Percentiles rank a stretch among this genome's conserved stretches.
Conservation (phyloP, 2,797 vertebrate species). For the Varecia variegata region DNA sequence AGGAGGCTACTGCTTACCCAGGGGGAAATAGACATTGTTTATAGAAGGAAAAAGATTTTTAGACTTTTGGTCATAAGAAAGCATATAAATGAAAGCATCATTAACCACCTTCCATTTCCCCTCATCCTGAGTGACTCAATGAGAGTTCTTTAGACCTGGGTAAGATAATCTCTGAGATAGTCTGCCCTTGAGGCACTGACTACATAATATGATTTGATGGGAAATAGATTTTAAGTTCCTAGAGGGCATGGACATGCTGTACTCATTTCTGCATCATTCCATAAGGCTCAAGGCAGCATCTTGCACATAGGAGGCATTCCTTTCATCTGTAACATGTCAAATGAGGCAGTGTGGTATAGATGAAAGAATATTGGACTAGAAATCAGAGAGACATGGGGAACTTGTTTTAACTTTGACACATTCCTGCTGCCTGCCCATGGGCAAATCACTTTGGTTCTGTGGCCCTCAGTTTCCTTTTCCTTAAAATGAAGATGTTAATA, state of each 20-base stretch:
- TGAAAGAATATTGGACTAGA: background rate
- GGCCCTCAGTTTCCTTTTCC: background rate
- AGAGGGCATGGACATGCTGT: background rate
- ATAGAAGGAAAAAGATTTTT: background rate
- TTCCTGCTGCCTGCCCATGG: background rate
- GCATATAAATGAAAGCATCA: background rate
- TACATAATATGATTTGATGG: background rate
- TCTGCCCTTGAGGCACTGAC: background rate
- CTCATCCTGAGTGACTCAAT: background rate
- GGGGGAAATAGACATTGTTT: conserved; percentile 1
- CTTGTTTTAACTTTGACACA: conserved; percentile 13
- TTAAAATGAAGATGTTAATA: conserved; percentile 19
- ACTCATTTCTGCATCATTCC: background rate
- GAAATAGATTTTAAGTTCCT: background rate
- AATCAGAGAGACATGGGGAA: background rate
- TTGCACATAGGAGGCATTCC: background rate
- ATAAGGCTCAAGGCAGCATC: background rate
- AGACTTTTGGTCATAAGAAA: background rate
- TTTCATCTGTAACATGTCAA: background rate
- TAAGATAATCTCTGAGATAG: background rate
- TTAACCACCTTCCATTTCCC: background rate
- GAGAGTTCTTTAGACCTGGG: background rate
- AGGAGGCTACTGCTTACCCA: background rate
- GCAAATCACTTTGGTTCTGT: background rate
- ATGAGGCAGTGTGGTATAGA: background rate